Percentiles rank a stretch among this genome's conserved stretches.
Conservation (phyloP, 2,113 vertebrate species). For the Petrocephalus zakoni region DNA sequence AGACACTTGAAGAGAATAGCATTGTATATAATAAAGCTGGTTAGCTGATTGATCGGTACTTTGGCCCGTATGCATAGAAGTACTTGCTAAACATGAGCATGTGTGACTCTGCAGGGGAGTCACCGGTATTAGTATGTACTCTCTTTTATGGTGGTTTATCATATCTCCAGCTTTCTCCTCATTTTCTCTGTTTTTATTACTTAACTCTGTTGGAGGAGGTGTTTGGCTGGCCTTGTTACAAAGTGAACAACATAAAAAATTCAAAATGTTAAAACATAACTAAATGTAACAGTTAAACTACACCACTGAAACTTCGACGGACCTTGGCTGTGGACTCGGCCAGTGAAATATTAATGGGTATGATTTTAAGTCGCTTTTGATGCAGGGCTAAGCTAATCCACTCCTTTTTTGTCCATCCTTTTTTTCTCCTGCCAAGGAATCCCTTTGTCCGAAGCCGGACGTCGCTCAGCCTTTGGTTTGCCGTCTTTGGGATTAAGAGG, state of each 20-base stretch:
- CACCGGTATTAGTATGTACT: background rate
- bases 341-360: slow-evolving; percentile 3
- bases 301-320: background rate
- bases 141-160: background rate
- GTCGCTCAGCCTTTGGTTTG: background rate
- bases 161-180: background rate
- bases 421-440: background rate
- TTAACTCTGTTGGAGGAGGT: background rate
- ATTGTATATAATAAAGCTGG: background rate
- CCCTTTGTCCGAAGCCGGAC: background rate
- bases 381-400: background rate
- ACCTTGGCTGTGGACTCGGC: background rate
- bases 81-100: background rate
- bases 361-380: slow-evolving; percentile 5
- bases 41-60: background rate
- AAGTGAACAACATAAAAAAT: background rate
- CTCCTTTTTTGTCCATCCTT: background rate
- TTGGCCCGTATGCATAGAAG: background rate
- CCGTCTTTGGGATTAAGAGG: background rate
- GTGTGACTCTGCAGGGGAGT: background rate
- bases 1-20: background rate
- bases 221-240: background rate
- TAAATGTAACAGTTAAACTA: background rate
- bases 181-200: background rate
- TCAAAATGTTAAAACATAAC: background rate